Conservation (phyloP, 2,888 invertebrate genomes). For the Hypsopygia costalis region DNA sequence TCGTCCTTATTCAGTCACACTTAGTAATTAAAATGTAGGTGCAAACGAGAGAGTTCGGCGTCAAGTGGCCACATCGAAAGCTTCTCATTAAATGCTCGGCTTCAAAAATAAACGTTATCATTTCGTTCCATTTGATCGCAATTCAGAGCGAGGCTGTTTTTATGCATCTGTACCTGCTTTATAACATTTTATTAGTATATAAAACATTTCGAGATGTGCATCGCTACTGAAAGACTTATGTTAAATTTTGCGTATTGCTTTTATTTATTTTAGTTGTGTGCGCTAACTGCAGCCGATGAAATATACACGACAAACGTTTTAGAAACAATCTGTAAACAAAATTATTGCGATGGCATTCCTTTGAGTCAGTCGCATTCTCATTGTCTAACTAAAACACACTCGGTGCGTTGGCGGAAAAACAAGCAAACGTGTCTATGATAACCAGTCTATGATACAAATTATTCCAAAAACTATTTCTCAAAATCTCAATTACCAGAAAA, state of each 20-base stretch:
- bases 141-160: constrained; percentile 23
- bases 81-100: constrained; percentile 21
- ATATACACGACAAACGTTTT: no score
- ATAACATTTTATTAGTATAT: constrained; percentile 6
- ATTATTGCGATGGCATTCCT: neutral
- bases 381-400: no score
- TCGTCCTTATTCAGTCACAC: constrained; percentile 10
- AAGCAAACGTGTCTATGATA: no score
- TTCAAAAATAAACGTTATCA: constrained; percentile 37
- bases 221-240: constrained; percentile 2
- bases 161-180: constrained; percentile 21
- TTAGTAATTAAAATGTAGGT: constrained; percentile 6
- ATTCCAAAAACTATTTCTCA: no score
- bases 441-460: no score
- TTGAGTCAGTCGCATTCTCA: neutral
- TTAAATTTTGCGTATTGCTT: neutral
- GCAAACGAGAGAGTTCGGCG: constrained; percentile 13
- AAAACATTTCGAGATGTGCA: neutral
- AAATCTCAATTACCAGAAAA: no score
- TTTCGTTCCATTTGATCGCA: constrained; percentile 24
- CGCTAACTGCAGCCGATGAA: no score
- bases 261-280: neutral
- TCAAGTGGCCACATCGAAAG: constrained; percentile 1
- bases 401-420: no score
- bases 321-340: neutral